phyloP scores from a whole-genome alignment of 1,140 invertebrate genomes.

The Drosophila tani region DNA sequence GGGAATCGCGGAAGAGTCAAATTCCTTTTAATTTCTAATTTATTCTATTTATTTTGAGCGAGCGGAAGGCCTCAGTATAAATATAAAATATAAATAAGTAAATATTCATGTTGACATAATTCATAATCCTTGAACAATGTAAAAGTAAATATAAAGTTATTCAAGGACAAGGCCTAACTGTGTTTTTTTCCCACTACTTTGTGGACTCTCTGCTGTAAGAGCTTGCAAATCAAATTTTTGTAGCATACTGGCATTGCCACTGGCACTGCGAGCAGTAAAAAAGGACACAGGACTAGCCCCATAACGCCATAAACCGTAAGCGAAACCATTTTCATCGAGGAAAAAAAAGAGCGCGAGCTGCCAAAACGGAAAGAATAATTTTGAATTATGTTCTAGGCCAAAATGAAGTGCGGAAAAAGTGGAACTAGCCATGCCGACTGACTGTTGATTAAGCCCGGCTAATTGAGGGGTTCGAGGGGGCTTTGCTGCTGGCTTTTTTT shows the following conservation, averaged over 20 bases:
- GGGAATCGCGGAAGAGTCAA: too few relatives aligned
- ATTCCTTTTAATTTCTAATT: too few relatives aligned
- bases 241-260: conserved; percentile 4
- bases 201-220: neutral
- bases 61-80: too few relatives aligned
- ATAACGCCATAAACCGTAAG: conserved; percentile 8
- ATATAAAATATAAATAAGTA: too few relatives aligned
- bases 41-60: too few relatives aligned
- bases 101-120: too few relatives aligned
- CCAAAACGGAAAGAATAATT: conserved; percentile 14
- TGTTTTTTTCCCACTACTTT: neutral
- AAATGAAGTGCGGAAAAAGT: neutral
- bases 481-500: too few relatives aligned
- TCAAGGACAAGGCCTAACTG: neutral
- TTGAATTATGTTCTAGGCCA: conserved; percentile 26
- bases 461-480: conserved; percentile 1
- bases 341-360: neutral
- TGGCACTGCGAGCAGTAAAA: conserved; percentile 7
- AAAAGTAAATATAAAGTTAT: neutral
- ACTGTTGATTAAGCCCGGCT: conserved; percentile 19
- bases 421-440: neutral
- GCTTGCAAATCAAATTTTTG: conserved; percentile 7
- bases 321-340: conserved; percentile 13
- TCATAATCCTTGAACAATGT: too few relatives aligned
- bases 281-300: conserved; percentile 9